Base-by-base conservation (phyloP, 1,140 invertebrate genomes). In the Microplitis demolitor region DNA sequence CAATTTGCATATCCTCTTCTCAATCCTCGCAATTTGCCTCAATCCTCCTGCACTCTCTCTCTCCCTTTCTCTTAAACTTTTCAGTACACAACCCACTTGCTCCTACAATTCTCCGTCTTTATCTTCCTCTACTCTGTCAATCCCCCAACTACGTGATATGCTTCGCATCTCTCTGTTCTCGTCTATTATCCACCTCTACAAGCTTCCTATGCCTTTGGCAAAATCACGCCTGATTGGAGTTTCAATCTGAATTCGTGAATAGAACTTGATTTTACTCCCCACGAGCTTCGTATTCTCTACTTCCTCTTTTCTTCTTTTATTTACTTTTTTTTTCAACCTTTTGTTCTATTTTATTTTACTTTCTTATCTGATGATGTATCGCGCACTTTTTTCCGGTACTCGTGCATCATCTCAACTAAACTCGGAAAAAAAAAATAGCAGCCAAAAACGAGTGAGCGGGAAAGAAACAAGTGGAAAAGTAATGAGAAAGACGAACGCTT, bases 141-240 rank as follows among this genome's bases (percentile, higher is more conserved):
- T 45, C 24, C 33, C 33, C 24, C 11, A 13, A 1, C 50, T n/a
- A 53, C 56, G 37, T 62, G 56, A 58, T 58, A 16, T 58, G 56
- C 24, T 14, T 53, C 14, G 6, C 14, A 14, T 56, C 69, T 51
- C 60, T 33, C 24, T 60, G 45, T 31, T 62, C 58, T 64, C 53
- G 70, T 78, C 79, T 77, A 81, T 81, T 82, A 81, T 82, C 79
- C 72, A 69, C 63, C 72, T 67, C 68, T 77, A 45, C 6, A 11
- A 11, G 74, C 76, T 69, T 77, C 76, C 77, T 74, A 66, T 77
- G 75, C 78, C 78, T 81, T 81, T 79, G 76, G 75, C 76, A 74
- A 76, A 82, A 82, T 82, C 77, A 80, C 76, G 79, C 77, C 77
- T 80, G 81, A 81, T 82, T 80, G 80, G 77, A 77, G 79, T 82